Base-by-base conservation (phyloP, 2,888 invertebrate genomes). In the Sarcophaga rosellei region DNA sequence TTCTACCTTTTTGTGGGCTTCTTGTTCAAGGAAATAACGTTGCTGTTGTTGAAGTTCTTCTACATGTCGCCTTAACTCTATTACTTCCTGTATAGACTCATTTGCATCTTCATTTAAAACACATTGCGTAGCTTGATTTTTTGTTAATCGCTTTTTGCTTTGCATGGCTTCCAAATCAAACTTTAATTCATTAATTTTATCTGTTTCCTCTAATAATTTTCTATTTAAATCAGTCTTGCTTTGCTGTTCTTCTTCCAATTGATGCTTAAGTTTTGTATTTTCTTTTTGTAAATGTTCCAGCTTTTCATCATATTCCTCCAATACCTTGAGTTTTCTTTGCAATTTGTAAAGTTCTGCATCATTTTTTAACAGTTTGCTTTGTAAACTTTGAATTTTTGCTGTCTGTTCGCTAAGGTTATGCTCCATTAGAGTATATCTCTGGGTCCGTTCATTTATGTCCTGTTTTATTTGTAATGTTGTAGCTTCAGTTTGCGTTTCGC, bases 321-420 rank as follows among this genome's bases (percentile, higher is more conserved):
- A 20, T 47, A 20, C 8, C 20, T 57, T 57, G 1, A 82, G 4
- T n/a, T 77, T 78, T 65, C 47, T 83, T 72, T 81, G 75, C 11
- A 81, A 23, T 76, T 87, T 87, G 53, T 85, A 87, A 15, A 87
- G 84, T 47, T 84, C 74, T 17, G 70, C 47, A 25, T 86, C 81
- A 62, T 75, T 78, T 63, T 57, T 25, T 15, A 87, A 45, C n/a
- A 87, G 61, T 23, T 45, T 57, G 21, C 47, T 17, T 59, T 75
- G 80, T 4, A 87, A 15, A n/a, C 15, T 17, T 35, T 53, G n/a
- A 10, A 70, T 45, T 44, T 81, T 75, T 73, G 10, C 11, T 47
- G 70, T 57, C 8, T 76, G 62, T 6, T 81, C 61, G 4, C 61
- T n/a, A n/a, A 81, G 35, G 20, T 69, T 21, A 25, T 75, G 23